phyloP scores from a whole-genome alignment of 2,113 vertebrate genomes.

The Lonchura striata region DNA sequence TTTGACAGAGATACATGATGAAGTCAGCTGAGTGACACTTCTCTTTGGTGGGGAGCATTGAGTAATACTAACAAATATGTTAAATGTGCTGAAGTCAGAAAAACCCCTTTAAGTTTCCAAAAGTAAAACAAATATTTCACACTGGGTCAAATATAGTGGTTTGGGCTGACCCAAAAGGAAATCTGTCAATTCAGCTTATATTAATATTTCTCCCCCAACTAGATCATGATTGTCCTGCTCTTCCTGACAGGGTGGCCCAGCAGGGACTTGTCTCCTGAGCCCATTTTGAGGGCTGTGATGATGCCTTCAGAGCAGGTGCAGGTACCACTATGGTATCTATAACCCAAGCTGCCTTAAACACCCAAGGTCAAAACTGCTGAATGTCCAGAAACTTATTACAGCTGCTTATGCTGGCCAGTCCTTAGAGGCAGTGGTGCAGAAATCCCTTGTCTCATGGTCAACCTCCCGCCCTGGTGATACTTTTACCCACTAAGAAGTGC shows the following conservation, averaged over 20 bases:
- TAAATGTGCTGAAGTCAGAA: background rate
- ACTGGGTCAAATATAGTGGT: background rate
- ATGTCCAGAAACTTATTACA: background rate
- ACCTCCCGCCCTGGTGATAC: background rate
- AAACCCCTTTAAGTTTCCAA: background rate
- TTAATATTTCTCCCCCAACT: background rate
- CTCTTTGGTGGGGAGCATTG: background rate
- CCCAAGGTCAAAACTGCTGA: background rate
- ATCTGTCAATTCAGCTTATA: background rate
- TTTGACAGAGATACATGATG: background rate
- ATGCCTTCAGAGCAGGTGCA: background rate
- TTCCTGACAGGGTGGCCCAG: background rate
- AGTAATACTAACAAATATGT: background rate
- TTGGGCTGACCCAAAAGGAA: background rate
- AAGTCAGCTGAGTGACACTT: background rate
- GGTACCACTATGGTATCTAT: background rate
- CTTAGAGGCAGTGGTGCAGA: background rate
- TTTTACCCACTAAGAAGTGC: background rate
- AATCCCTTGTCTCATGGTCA: background rate
- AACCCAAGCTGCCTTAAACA: background rate
- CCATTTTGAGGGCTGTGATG: background rate
- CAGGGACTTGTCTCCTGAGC: background rate
- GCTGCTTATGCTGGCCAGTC: background rate
- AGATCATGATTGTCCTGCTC: rapidly evolving
- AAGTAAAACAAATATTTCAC: background rate